Evolutionary conservation across 2,888 invertebrate genomes (phyloP), one percentile per base, ranked within the genome.

Genomic region (Ophonus ardosiacus): DNA sequence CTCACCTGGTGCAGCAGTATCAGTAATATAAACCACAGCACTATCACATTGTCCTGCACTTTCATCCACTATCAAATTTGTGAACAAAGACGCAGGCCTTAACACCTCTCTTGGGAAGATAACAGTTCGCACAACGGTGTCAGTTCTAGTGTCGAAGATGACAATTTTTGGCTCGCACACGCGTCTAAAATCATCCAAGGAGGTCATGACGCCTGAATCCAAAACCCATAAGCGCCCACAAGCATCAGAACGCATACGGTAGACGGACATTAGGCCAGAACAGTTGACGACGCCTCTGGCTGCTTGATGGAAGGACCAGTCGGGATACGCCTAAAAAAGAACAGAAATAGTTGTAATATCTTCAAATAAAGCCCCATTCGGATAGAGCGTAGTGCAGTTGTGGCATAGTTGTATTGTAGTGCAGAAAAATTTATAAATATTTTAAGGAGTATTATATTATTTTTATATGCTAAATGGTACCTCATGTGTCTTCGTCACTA

Each of bases 171-270:
- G 97, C 0, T 96, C 95, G 89, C 97, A 97, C 13, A 93, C 92
- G 10, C 92, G 90, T 78, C 92, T 93, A 88, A 94, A 95, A 89
- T 95, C 94, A 85, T 95, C 95, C 81, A 96, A 90, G 5, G 95
- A 95, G 87, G 95, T 95, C 89, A 94, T 93, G 15, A 96, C 93
- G 0, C 96, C 97, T 1, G 96, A 94, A 91, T 97, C 97, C 84
- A 97, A 91, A 0, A 96, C 91, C 97, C 97, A 97, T 3, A 97
- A 92, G 17, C 97, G 93, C 90, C 96, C 95, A 91, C 97, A 97
- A n/a, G 95, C 93, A 90, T 97, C 97, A 43, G 94, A 92, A 17
- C 95, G 93, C 76, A 95, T 90, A 24, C 97, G 93, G 92, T 97
- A 97, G 63, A 96, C 96, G 0, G 97, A 97, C 82, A 96, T 94